Evolutionary conservation across 2,888 invertebrate species (phyloP).

Genomic region (Volucella zonaria): DNA sequence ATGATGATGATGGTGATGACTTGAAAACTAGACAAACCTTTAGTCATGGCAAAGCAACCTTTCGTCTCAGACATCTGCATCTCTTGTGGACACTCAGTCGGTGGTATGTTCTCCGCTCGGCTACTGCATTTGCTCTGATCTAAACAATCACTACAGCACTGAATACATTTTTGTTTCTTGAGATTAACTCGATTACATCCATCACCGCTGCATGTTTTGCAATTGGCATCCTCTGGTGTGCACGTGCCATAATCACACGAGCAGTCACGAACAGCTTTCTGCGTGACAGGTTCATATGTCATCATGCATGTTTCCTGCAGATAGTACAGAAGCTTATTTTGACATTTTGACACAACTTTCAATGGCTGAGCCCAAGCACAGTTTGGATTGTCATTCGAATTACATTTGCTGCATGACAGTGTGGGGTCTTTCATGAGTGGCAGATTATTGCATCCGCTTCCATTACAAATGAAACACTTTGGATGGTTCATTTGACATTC

Average conservation of each 20-base stretch:
- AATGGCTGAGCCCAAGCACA: conserved; percentile 71
- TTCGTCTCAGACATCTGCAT: conserved; percentile 60
- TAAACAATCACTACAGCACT: conserved; percentile 62
- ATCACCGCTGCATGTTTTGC: conserved; percentile 53
- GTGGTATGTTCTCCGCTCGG: conserved; percentile 41
- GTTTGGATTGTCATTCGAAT: conserved; percentile 44
- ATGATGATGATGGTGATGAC: not conserved
- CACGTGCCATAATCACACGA: conserved; percentile 73
- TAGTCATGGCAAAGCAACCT: conserved; percentile 72
- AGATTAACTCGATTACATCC: conserved; percentile 71
- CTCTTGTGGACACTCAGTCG: conserved; percentile 58
- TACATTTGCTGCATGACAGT: conserved; percentile 73
- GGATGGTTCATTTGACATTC: conserved; percentile 50
- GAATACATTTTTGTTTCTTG: conserved; percentile 70
- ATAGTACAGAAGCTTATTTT: conserved; percentile 67
- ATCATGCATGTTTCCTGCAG: conserved; percentile 71
- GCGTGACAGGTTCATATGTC: conserved; percentile 48
- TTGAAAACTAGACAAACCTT: conserved; percentile 58
- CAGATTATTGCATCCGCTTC: conserved; percentile 69
- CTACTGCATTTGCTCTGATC: conserved; percentile 54
- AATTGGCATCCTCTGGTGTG: conserved; percentile 50
- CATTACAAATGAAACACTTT: conserved; percentile 59
- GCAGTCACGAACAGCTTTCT: conserved; percentile 70
- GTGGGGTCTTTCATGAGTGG: conserved; percentile 60
- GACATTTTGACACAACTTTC: conserved; percentile 43